Evolutionary conservation across 2,888 invertebrate species (phyloP).

Genomic region (Heteromyza rotundicornis): DNA sequence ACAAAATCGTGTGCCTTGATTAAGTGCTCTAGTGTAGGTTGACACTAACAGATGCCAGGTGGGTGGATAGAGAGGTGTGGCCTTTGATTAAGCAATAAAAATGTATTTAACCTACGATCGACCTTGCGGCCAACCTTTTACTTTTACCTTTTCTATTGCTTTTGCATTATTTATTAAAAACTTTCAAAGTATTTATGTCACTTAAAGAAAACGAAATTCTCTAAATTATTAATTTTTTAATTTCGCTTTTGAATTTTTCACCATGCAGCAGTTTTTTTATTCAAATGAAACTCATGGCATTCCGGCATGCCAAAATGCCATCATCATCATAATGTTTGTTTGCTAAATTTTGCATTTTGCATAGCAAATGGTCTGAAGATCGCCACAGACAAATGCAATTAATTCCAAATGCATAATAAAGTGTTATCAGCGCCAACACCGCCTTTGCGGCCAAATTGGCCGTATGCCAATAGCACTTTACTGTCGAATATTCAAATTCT

Average conservation of each 20-base stretch:
- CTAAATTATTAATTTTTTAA: background rate
- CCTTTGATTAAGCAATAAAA: conserved; percentile 1
- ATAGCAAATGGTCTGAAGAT: too few relatives aligned
- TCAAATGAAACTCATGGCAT: too few relatives aligned
- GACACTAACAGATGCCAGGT: background rate
- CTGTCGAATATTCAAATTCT: background rate
- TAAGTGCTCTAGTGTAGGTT: background rate
- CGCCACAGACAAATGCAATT: background rate
- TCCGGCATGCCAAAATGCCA: too few relatives aligned
- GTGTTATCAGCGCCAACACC: background rate
- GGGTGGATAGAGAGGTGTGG: background rate
- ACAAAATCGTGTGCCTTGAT: background rate
- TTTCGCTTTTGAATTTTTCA: background rate
- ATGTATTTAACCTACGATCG: background rate
- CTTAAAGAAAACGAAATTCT: too few relatives aligned
- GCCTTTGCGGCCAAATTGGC: background rate
- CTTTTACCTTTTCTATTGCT: too few relatives aligned
- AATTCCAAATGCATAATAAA: background rate
- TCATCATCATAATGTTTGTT: too few relatives aligned
- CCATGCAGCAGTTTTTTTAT: too few relatives aligned
- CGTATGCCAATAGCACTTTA: too few relatives aligned
- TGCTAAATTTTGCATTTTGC: too few relatives aligned
- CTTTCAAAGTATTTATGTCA: too few relatives aligned
- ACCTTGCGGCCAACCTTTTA: background rate
- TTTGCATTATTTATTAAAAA: too few relatives aligned